Evolutionary conservation across 2,888 invertebrate species (phyloP), one percentile per base, ranked within the genome.

Genomic region (Orgyia antiqua): DNA sequence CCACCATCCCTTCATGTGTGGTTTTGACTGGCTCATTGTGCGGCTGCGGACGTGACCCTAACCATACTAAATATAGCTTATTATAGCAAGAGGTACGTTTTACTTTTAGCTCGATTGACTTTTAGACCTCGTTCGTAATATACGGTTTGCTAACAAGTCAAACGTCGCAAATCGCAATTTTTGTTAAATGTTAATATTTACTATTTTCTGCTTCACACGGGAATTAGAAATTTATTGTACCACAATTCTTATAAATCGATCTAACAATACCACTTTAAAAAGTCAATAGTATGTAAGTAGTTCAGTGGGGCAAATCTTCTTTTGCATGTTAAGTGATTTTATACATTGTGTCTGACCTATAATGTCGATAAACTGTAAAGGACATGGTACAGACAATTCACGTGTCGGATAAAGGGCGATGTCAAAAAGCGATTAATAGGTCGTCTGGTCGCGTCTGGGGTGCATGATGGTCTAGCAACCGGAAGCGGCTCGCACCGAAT

Each of bases 401-500:
- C 43, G 46, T 45, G 51, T 42, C 55, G 51, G 57, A 62, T 51
- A 51, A 62, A 55, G 54, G 58, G 51, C 58, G 65, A 60, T 66
- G 67, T 67, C 66, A 66, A 59, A 63, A 60, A 53, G 63, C 71
- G 68, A 74, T 70, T 75, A 79, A 72, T 72, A 72, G 77, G 74
- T 75, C 75, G 71, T 70, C 70, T 68, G 64, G 55, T 54, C 45
- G 40, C 55, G 67, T 64, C 65, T 60, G 59, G 45, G 61, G 69
- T 78, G 80, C 82, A 80, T 49, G 54, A 49, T 49, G 51, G 62
- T 63, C 63, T 64, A 56, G 54, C 61, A 50, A 50, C 62, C 73
- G 76, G 79, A 82, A 75, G 68, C 59, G 66, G 59, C 73, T 75
- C 72, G 71, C 74, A 78, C 66, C 73, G 61, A 77, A 78, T 79